These are phyloP conservation scores for Caenorhabditis becei DNA, from an alignment of 2,888 invertebrate species.

Conservation along the genomic window DNA sequence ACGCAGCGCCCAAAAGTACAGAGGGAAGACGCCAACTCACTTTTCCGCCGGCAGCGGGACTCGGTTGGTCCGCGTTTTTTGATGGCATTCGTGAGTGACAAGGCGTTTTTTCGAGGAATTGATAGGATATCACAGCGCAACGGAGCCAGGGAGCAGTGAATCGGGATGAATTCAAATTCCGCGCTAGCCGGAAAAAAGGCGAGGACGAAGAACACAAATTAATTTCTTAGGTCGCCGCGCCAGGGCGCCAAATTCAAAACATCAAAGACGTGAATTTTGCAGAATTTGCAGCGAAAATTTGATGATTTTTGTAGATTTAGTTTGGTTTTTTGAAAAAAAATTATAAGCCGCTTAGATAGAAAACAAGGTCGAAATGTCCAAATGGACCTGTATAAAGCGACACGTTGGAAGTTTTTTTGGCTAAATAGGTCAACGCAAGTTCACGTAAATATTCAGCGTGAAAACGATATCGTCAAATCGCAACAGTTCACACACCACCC, in stretches of 20 bases:
- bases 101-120: constrained; percentile 32
- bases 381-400: neutral
- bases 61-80: constrained; percentile 34
- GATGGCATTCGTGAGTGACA: constrained; percentile 45
- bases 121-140: constrained; percentile 22
- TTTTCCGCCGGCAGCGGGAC: constrained; percentile 28
- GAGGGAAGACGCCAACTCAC: constrained; percentile 48
- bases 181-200: neutral
- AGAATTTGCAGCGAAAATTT: neutral
- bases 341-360: no score
- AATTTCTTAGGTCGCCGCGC: constrained; percentile 1
- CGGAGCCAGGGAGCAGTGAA: neutral
- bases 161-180: neutral
- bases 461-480: constrained; percentile 19
- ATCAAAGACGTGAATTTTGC: neutral
- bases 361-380: neutral
- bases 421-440: neutral
- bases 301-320: no score
- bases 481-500: constrained; percentile 57
- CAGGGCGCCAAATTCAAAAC: constrained; percentile 2
- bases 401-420: neutral
- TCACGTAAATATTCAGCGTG: constrained; percentile 23
- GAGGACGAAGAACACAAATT: neutral
- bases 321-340: neutral
- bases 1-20: constrained; percentile 55